Evolutionary conservation across 1,140 invertebrate genomes (phyloP), one percentile per base, ranked within the genome.

Genomic region (Diachasma alloeum): DNA sequence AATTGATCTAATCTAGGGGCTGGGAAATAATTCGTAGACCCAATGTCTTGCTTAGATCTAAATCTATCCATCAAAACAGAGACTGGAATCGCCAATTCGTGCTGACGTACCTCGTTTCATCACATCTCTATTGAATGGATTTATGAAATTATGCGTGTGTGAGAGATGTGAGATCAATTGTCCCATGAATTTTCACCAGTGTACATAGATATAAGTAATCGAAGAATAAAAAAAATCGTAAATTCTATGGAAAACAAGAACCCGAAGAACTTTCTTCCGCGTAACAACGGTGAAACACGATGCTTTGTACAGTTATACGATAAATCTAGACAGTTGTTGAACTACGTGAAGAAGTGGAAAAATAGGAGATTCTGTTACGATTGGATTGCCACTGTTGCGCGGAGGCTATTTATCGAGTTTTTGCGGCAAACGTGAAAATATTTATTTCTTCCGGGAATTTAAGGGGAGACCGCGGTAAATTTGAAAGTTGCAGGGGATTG

Each of bases 221-320:
- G 6, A 69, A 42, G 39, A 69, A 22, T 42, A 19, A 42, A 53
- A 44, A 24, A 48, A 71, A 44, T 11, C n/a, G 19, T 56, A 22
- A 22, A 56, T 19, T 19, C 15, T 19, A 19, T 19, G 48, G 48
- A 56, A 9, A 66, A 9, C 19, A 26, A 26, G 9, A 42, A 42
- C 39, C 10, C 26, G 59, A 66, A 31, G 26, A 66, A 66, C 22
- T 66, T 66, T 66, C 24, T 9, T 56, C 48, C 48, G 48, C n/a
- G 48, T 5, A 66, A 66, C 59, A 15, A 31, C 24, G 24, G 26
- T 31, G 6, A 66, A 22, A 26, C 15, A 66, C 59, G 59, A 66
- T 15, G 22, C 59, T 66, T 66, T 66, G 59, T 66, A 66, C 59
- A 66, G 59, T 66, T 66, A 66, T 66, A 66, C 59, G 59, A 66